These are phyloP conservation scores for Falco cherrug DNA, from an alignment of 2,797 vertebrate species.

Conservation along the genomic window DNA sequence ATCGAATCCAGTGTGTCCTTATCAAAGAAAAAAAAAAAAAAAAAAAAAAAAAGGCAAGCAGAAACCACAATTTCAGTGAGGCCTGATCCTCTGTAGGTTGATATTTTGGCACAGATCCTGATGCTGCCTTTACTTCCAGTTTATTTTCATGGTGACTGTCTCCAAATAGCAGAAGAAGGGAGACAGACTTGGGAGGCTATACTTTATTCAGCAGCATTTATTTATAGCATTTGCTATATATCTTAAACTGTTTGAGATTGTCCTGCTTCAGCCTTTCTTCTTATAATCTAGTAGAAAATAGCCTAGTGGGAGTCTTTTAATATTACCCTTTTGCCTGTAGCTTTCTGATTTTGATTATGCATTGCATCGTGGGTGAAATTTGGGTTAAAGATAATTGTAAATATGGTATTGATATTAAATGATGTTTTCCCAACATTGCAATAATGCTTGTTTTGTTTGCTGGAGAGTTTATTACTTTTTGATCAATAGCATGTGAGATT, in stretches of 20 bases:
- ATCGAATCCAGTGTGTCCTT: not conserved
- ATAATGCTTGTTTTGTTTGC: slow-evolving; percentile 92
- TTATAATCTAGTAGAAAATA: slow-evolving; percentile 36
- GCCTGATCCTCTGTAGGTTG: not conserved
- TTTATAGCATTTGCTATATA: not conserved
- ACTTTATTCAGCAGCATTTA: slow-evolving; percentile 13
- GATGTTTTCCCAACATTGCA: slow-evolving; percentile 91
- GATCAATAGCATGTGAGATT: slow-evolving; percentile 92
- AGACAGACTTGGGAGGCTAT: not conserved
- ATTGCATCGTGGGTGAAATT: slow-evolving; percentile 77
- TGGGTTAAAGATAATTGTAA: slow-evolving; percentile 93
- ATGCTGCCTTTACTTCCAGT: not conserved
- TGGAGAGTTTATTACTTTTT: slow-evolving; percentile 91
- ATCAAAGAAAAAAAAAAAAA: not conserved
- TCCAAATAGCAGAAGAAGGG: not conserved
- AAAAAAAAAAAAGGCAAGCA: not conserved
- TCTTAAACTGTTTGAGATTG: slow-evolving; percentile 33
- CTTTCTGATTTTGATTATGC: slow-evolving; percentile 78
- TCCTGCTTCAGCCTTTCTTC: slow-evolving; percentile 7
- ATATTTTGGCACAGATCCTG: not conserved
- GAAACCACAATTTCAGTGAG: not conserved
- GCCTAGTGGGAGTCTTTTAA: slow-evolving; percentile 26
- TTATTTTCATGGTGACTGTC: not conserved
- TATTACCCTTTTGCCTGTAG: slow-evolving; percentile 2
- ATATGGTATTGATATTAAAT: slow-evolving; percentile 89